Conservation (phyloP, 2,888 invertebrate species). For the Drosophila kambysellisi region DNA sequence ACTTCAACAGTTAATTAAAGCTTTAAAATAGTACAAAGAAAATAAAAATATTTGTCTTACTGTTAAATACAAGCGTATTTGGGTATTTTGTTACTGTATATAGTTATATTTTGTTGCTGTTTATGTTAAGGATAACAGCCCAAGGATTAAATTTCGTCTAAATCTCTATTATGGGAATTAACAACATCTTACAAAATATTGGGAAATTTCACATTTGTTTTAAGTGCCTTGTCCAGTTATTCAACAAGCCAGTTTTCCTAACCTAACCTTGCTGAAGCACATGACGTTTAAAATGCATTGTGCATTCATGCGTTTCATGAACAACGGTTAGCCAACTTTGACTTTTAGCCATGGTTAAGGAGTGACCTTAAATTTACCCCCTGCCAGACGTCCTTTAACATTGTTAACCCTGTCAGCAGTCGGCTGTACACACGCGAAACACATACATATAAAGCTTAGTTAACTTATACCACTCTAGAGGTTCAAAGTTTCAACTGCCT, state of each 20-base stretch:
- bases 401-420: conserved; percentile 9
- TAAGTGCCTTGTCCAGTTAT: not conserved
- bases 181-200: not conserved
- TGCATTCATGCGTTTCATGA: conserved; percentile 11
- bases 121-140: too few relatives aligned
- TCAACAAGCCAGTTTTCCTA: not conserved
- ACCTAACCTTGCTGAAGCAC: not conserved
- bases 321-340: not conserved
- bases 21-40: not conserved
- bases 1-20: not conserved
- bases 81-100: not conserved
- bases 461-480: not conserved
- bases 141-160: not conserved
- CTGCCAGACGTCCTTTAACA: not conserved
- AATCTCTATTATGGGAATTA: not conserved
- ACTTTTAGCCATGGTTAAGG: conserved; percentile 5
- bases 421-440: too few relatives aligned
- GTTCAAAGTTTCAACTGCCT: not conserved
- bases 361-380: not conserved
- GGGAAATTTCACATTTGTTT: not conserved
- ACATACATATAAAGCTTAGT: not conserved
- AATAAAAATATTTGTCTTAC: too few relatives aligned
- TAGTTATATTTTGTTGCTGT: too few relatives aligned
- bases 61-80: not conserved
- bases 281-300: not conserved